Evolutionary conservation across 2,797 vertebrate species (phyloP), one percentile per base, ranked within the genome.

Genomic region (Mormyrus hasselquistii): DNA sequence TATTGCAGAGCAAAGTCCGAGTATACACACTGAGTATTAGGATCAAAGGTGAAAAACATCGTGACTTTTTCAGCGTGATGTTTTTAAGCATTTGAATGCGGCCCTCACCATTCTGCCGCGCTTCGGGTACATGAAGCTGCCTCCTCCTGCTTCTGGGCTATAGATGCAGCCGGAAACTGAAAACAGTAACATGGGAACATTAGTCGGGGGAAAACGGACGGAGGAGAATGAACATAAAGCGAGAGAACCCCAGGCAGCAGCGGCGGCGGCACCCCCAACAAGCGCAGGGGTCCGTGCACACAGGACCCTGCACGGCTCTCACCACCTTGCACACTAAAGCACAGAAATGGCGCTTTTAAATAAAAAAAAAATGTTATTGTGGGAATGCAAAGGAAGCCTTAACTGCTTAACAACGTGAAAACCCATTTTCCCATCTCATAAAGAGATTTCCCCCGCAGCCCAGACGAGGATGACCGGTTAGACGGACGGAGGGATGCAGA

Each of bases 101-200:
- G 47, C 22, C 93, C 95, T 96, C 94, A 96, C 96, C 96, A 96
- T 94, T 90, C 90, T 91, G 92, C 93, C 91, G 92, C 90, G 91
- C 90, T 89, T 95, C 95, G 96, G 94, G 95, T 95, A 94, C 96
- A 96, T 79, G 96, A 92, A 93, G 96, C 95, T 92, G 95, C 96
- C 93, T 96, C 96, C 69, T 96, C 95, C 89, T 94, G 94, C 92
- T 96, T 95, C 94, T 95, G 96, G 76, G 90, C 79, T 92, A 95
- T 95, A 88, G 95, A 92, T 89, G 94, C 95, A 92, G 95, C 94
- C 96, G 96, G 94, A 59, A 93, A 92, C 91, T 90, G 89, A 83
- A 82, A 41, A 57, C 44, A 47, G 22, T 9, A 65, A 87, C 16
- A 59, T 57, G 86, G n/a, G 41, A 65, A 69, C 29, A 69, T 84